These are phyloP conservation scores for Cardinalis cardinalis DNA, from an alignment of 2,113 vertebrate genomes.

Conservation along the genomic window DNA sequence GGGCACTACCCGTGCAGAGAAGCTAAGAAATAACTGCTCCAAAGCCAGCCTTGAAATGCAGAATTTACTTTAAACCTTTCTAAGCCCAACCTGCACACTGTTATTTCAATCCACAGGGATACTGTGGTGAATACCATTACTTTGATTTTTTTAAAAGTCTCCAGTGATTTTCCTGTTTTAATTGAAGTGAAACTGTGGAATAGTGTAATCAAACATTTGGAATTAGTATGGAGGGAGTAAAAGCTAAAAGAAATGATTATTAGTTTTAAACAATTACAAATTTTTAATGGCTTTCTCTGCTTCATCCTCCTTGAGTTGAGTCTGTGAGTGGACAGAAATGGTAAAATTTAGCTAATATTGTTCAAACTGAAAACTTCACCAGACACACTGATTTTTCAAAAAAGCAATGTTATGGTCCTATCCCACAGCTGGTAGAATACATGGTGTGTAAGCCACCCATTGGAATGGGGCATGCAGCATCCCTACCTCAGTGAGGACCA, in stretches of 20 bases:
- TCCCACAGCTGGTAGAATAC: background rate
- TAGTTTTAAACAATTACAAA: background rate
- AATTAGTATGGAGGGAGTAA: background rate
- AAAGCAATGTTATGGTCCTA: background rate
- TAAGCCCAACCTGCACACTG: background rate
- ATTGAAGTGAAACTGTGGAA: background rate
- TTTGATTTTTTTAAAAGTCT: background rate
- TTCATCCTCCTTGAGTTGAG: background rate
- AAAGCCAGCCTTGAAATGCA: background rate
- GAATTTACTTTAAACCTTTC: background rate
- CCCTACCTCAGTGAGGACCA: fast-evolving
- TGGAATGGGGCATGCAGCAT: fast-evolving
- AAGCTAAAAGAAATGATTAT: background rate
- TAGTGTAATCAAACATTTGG: slow-evolving; percentile 1
- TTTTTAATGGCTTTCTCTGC: background rate
- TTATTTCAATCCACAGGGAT: background rate
- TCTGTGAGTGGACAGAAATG: background rate
- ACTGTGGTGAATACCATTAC: background rate
- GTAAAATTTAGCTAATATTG: background rate
- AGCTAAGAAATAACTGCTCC: background rate
- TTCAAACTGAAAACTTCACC: background rate
- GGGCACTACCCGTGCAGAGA: background rate
- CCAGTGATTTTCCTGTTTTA: background rate
- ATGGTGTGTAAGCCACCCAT: fast-evolving
- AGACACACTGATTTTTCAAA: background rate